Evolutionary conservation across 2,797 vertebrate species (phyloP).

Genomic region (Loriculus beryllinus): DNA sequence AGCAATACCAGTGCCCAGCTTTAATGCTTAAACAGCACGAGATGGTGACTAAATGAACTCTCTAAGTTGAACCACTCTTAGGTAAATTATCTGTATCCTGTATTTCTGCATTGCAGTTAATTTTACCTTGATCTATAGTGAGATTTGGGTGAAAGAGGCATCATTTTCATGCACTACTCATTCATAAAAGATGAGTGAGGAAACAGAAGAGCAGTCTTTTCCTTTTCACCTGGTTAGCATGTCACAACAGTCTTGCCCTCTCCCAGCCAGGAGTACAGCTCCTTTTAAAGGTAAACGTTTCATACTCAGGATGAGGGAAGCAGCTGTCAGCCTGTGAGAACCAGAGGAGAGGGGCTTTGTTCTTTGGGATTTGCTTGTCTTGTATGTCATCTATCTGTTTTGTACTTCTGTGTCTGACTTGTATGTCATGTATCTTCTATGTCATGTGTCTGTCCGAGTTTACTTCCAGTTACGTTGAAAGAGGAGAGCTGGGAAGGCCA

Average conservation of each 20-base stretch:
- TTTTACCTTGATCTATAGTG: not conserved
- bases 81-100: rapidly evolving
- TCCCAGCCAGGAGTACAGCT: not conserved
- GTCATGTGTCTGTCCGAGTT: not conserved
- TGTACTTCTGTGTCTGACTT: not conserved
- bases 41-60: not conserved
- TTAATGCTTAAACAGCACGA: not conserved
- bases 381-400: not conserved
- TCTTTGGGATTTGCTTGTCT: not conserved
- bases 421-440: not conserved
- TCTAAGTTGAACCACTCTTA: not conserved
- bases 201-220: not conserved
- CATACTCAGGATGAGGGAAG: not conserved
- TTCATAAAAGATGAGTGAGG: not conserved
- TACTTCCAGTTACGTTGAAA: not conserved
- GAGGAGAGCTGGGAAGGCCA: not conserved
- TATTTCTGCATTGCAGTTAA: not conserved
- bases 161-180: not conserved
- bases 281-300: not conserved
- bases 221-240: not conserved
- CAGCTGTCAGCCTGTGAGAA: not conserved
- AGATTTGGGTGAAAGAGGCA: not conserved
- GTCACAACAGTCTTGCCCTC: not conserved
- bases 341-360: not conserved
- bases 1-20: not conserved